Conservation (phyloP, 1,140 invertebrate genomes). For the Microvelia longipes region DNA sequence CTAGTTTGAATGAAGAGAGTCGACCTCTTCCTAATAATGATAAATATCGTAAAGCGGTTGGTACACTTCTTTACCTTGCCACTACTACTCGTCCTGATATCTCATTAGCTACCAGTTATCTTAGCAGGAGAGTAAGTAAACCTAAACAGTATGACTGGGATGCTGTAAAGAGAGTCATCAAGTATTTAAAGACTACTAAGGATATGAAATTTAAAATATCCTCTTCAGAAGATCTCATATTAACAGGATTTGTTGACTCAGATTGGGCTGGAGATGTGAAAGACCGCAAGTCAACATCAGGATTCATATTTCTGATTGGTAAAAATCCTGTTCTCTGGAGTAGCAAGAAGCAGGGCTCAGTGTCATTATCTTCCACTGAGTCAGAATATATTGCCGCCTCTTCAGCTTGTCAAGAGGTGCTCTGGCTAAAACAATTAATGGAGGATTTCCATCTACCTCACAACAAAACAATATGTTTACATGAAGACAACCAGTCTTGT, state of each 20-base stretch:
- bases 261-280: slow-evolving; percentile 17
- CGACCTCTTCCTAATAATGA: neutral
- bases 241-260: neutral
- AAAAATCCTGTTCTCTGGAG: slow-evolving; percentile 19
- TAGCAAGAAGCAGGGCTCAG: slow-evolving; percentile 20
- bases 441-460: neutral
- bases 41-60: neutral
- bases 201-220: neutral
- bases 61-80: neutral
- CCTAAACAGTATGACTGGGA: neutral
- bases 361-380: slow-evolving; percentile 20
- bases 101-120: neutral
- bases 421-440: neutral
- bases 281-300: slow-evolving; percentile 22
- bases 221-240: neutral
- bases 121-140: neutral
- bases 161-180: neutral
- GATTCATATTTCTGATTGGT: slow-evolving; percentile 17
- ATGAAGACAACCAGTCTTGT: neutral
- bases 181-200: neutral
- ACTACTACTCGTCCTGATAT: neutral
- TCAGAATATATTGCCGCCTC: slow-evolving; percentile 21
- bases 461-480: neutral
- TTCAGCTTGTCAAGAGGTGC: neutral
- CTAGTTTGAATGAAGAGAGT: neutral